A percentile compares a stretch with the other conserved stretches of the same genome.
These are phyloP conservation scores for Morpho achilles DNA, from an alignment of 2,888 invertebrate genomes.

Conservation along the genomic window DNA sequence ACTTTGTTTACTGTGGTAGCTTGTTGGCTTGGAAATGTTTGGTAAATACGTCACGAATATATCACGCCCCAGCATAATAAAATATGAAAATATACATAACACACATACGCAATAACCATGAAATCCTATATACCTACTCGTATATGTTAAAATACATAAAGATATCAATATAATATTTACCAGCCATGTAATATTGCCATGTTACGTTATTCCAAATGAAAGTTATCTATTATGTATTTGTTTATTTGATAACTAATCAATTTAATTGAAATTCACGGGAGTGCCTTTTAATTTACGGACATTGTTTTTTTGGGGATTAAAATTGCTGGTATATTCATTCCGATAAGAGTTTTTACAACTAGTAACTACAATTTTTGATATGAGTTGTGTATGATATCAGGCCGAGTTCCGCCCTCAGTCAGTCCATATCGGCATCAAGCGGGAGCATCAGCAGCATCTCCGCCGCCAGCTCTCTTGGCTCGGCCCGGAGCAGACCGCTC, in stretches of 20 bases:
- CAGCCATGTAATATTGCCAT: too few species aligned
- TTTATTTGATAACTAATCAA: too few species aligned
- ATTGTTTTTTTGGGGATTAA: too few species aligned
- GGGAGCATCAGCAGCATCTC: slow-evolving; percentile 79
- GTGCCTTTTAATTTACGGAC: too few species aligned
- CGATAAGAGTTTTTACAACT: background rate
- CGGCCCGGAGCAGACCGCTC: slow-evolving; percentile 81
- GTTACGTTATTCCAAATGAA: too few species aligned
- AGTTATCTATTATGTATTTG: too few species aligned
- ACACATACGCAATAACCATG: too few species aligned
- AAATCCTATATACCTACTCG: too few species aligned
- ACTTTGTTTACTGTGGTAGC: slow-evolving; percentile 6
- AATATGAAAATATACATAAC: background rate
- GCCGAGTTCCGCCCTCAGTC: slow-evolving; percentile 90
- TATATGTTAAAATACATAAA: too few species aligned
- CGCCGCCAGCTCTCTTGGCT: slow-evolving; percentile 78
- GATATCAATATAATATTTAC: too few species aligned
- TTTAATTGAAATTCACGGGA: too few species aligned
- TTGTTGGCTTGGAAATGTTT: slow-evolving; percentile 5
- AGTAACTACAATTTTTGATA: background rate
- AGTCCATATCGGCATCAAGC: slow-evolving; percentile 83
- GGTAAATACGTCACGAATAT: background rate
- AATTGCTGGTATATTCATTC: too few species aligned
- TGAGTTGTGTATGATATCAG: slow-evolving; percentile 44
- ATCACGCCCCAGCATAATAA: background rate